phyloP scores from a whole-genome alignment of 1,140 invertebrate species.

The Lethocerus indicus region DNA sequence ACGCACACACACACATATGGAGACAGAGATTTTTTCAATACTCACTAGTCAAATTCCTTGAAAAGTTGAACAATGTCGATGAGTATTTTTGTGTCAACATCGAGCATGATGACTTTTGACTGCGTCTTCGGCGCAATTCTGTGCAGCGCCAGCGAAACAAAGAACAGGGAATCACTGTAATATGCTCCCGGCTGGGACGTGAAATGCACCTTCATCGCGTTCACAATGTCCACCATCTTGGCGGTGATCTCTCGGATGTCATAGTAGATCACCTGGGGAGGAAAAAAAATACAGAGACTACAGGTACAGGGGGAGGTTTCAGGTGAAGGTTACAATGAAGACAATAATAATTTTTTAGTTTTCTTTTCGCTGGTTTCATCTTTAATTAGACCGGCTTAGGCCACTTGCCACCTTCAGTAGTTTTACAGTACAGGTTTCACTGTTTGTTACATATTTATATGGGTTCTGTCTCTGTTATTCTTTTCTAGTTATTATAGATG shows the following conservation, averaged over 20 bases:
- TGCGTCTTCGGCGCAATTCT: constrained; percentile 42
- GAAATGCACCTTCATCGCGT: constrained; percentile 53
- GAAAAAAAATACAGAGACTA: constrained; percentile 8
- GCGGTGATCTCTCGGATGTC: constrained; percentile 40
- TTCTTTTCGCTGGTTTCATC: too few species aligned
- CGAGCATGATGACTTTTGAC: constrained; percentile 50
- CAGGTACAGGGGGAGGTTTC: neutral
- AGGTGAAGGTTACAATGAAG: too few species aligned
- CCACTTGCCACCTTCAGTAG: too few species aligned
- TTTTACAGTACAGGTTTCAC: too few species aligned
- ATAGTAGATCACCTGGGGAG: constrained; percentile 36
- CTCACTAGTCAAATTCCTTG: constrained; percentile 46
- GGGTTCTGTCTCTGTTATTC: too few species aligned
- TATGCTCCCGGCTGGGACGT: constrained; percentile 61
- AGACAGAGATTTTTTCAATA: neutral
- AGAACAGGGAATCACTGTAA: constrained; percentile 69
- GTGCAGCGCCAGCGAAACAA: constrained; percentile 58
- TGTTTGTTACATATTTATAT: too few species aligned
- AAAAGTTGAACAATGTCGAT: constrained; percentile 49
- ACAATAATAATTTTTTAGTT: neutral
- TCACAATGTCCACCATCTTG: constrained; percentile 43
- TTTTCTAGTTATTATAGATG: too few species aligned
- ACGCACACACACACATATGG: neutral
- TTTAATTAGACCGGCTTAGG: too few species aligned
- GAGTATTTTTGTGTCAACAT: constrained; percentile 63